Percentiles rank a stretch among this genome's conserved stretches.
Evolutionary conservation across 30 jellyfish, hydroid and myxozoan species (phyloP).

Genomic region (Haliclystus octoradiatus): DNA sequence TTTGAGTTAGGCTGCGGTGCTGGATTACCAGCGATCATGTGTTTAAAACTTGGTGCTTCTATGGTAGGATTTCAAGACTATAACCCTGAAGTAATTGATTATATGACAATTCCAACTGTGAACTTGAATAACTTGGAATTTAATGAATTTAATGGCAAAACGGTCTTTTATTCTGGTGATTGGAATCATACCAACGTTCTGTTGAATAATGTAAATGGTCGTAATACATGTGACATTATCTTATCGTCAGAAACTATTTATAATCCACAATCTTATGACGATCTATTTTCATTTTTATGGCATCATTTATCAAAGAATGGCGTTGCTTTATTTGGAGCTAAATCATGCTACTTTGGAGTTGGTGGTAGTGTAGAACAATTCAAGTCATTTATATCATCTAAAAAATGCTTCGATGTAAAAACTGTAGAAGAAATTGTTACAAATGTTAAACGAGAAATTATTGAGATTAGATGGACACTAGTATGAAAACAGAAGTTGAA

Average conservation of each 20-base stretch:
- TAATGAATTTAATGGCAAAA: neutral
- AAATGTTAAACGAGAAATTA: conserved; percentile 71
- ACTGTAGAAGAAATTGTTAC: conserved; percentile 21
- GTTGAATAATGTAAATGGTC: conserved; percentile 4
- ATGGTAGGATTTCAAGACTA: conserved; percentile 75
- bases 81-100: conserved; percentile 77
- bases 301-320: conserved; percentile 38
- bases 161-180: conserved; percentile 66
- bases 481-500: too few relatives aligned
- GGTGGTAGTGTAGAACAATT: conserved; percentile 90
- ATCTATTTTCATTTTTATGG: conserved; percentile 29
- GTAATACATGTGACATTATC: conserved; percentile 45
- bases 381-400: conserved; percentile 18
- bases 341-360: conserved; percentile 91
- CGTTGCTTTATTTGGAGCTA: conserved; percentile 73
- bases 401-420: conserved; percentile 11
- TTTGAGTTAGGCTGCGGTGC: conserved; percentile 96
- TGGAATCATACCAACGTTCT: conserved; percentile 35
- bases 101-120: conserved; percentile 60
- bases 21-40: conserved; percentile 56
- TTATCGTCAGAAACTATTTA: conserved; percentile 92
- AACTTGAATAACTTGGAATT: neutral
- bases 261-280: conserved; percentile 36
- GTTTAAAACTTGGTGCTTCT: conserved; percentile 47
- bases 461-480: conserved; percentile 29